Percentiles rank a stretch among this genome's conserved stretches.
phyloP scores from a whole-genome alignment of 1,140 invertebrate species.

The Gonatopus flavifemur region DNA sequence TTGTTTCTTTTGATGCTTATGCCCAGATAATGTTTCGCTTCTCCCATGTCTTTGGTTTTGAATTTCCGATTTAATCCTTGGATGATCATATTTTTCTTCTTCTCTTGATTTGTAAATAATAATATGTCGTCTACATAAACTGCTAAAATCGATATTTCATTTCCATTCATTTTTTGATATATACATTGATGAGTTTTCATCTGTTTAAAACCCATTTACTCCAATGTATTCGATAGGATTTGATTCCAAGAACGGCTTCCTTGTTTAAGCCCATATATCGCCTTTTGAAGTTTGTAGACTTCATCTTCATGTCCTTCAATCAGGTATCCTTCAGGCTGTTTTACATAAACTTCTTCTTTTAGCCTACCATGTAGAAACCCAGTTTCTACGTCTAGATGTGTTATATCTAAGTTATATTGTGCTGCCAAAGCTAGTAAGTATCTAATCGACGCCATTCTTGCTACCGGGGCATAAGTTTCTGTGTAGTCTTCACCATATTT shows the following conservation, averaged over 20 bases:
- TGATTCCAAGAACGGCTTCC: neutral
- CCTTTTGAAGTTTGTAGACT: neutral
- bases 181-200: constrained; percentile 14
- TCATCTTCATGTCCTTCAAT: neutral
- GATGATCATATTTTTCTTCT: neutral
- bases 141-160: neutral
- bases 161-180: constrained; percentile 4
- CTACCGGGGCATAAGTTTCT: neutral
- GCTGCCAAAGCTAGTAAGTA: neutral
- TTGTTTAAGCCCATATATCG: constrained; percentile 21
- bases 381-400: neutral
- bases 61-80: neutral
- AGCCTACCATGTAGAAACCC: neutral
- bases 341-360: neutral
- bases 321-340: neutral
- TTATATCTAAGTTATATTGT: neutral
- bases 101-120: constrained; percentile 1
- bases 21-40: constrained; percentile 8
- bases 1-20: constrained; percentile 1
- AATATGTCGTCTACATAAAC: constrained; percentile 6
- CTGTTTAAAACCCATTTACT: neutral
- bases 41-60: constrained; percentile 7
- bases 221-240: neutral
- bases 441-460: neutral
- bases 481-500: neutral